Evolutionary conservation across 2,888 invertebrate genomes (phyloP).

Genomic region (Dorcus parallelipipedus): DNA sequence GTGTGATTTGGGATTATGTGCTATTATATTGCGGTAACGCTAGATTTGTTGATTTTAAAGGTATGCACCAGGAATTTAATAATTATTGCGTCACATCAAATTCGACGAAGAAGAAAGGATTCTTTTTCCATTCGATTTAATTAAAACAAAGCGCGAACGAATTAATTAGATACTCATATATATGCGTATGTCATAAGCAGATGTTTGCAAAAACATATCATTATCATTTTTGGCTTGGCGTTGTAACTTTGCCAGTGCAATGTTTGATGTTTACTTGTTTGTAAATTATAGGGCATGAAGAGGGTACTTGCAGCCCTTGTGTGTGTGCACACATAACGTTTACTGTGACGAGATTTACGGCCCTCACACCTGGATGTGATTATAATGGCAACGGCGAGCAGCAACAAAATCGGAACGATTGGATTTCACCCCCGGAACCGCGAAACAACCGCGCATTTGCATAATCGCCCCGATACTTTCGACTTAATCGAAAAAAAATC

Average conservation of each 20-base stretch:
- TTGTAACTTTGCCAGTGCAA: slow-evolving; percentile 18
- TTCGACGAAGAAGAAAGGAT: too few species aligned
- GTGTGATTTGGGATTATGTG: slow-evolving; percentile 24
- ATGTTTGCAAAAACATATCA: slow-evolving; percentile 21
- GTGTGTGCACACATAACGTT: slow-evolving; percentile 1
- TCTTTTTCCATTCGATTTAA: too few species aligned
- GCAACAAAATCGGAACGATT: too few species aligned
- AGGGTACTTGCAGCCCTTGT: slow-evolving; percentile 1
- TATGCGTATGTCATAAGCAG: neutral
- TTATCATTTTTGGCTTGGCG: slow-evolving; percentile 21
- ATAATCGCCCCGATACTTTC: too few species aligned
- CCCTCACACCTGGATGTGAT: slow-evolving; percentile 1
- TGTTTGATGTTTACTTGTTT: slow-evolving; percentile 19
- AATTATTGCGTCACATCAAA: slow-evolving; percentile 18
- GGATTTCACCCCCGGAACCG: too few species aligned
- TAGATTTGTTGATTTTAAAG: slow-evolving; percentile 26
- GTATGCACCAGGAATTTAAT: slow-evolving; percentile 23
- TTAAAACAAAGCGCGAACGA: too few species aligned
- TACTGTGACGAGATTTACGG: neutral
- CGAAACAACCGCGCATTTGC: too few species aligned
- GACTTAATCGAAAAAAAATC: too few species aligned
- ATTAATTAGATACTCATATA: too few species aligned
- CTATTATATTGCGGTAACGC: slow-evolving; percentile 23
- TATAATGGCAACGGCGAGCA: neutral
- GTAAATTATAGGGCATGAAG: slow-evolving; percentile 1